Conservation (phyloP, 1,140 invertebrate genomes). For the Ooceraea biroi region DNA sequence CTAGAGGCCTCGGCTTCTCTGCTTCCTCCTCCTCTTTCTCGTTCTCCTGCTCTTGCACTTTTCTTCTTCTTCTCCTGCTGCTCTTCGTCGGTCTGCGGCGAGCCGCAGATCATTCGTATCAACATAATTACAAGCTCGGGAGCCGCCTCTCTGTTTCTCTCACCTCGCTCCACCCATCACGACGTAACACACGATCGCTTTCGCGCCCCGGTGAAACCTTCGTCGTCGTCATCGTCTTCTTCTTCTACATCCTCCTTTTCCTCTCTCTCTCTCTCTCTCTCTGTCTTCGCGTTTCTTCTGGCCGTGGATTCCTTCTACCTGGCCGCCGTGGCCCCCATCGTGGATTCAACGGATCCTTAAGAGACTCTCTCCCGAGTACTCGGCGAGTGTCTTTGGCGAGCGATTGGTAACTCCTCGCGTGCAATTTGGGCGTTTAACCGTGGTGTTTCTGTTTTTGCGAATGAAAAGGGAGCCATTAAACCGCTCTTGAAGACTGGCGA, state of each 20-base stretch:
- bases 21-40: slow-evolving; percentile 37
- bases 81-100: slow-evolving; percentile 80
- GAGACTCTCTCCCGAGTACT: slow-evolving; percentile 39
- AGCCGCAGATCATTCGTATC: slow-evolving; percentile 86
- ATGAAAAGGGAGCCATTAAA: slow-evolving; percentile 5
- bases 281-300: slow-evolving; percentile 40
- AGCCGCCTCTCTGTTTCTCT: slow-evolving; percentile 86
- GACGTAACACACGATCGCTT: slow-evolving; percentile 84
- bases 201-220: slow-evolving; percentile 74
- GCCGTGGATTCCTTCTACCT: slow-evolving; percentile 43
- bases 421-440: slow-evolving; percentile 18
- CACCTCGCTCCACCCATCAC: slow-evolving; percentile 86
- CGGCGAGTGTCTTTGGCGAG: slow-evolving; percentile 25
- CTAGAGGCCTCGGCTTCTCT: slow-evolving; percentile 78
- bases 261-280: slow-evolving; percentile 17
- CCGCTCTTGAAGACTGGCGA: not conserved
- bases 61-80: slow-evolving; percentile 40
- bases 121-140: slow-evolving; percentile 87
- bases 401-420: not conserved
- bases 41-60: slow-evolving; percentile 44
- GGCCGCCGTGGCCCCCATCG: slow-evolving; percentile 27
- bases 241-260: slow-evolving; percentile 28
- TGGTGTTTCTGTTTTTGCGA: not conserved
- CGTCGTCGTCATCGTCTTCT: slow-evolving; percentile 49
- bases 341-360: slow-evolving; percentile 33